phyloP scores from a whole-genome alignment of 64 coral and sea anemone species.

The Montipora capricornis region DNA sequence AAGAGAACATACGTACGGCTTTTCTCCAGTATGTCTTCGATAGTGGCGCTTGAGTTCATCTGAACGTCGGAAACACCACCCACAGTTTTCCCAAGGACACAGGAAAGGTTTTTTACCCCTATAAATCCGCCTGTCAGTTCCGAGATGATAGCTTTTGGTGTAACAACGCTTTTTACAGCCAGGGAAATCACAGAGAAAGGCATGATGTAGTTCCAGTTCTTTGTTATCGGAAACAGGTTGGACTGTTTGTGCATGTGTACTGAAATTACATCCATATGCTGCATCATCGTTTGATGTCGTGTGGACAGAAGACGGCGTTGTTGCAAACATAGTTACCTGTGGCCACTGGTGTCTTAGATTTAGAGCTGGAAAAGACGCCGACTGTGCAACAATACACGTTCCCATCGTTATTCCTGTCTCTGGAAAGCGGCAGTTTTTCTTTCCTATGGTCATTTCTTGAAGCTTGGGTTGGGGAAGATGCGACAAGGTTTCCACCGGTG shows the following conservation, averaged over 20 bases:
- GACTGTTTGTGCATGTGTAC: neutral
- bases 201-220: constrained; percentile 19
- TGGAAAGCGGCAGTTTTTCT: constrained; percentile 45
- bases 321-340: constrained; percentile 2
- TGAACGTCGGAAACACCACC: no score
- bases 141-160: constrained; percentile 82
- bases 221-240: neutral
- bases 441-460: neutral
- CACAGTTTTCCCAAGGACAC: constrained; percentile 85
- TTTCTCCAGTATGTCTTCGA: constrained; percentile 77
- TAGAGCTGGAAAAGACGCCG: neutral
- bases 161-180: constrained; percentile 80
- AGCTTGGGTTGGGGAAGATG: constrained; percentile 21
- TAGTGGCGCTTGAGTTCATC: no score
- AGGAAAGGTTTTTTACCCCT: constrained; percentile 90
- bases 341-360: constrained; percentile 26
- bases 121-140: constrained; percentile 76
- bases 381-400: neutral
- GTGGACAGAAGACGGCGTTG: neutral
- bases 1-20: constrained; percentile 86
- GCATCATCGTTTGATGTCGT: neutral
- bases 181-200: constrained; percentile 87
- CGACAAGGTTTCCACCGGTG: neutral
- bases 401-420: neutral
- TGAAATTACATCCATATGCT: neutral